Conservation (phyloP, 2,888 invertebrate genomes). For the Coleophora deauratella region DNA sequence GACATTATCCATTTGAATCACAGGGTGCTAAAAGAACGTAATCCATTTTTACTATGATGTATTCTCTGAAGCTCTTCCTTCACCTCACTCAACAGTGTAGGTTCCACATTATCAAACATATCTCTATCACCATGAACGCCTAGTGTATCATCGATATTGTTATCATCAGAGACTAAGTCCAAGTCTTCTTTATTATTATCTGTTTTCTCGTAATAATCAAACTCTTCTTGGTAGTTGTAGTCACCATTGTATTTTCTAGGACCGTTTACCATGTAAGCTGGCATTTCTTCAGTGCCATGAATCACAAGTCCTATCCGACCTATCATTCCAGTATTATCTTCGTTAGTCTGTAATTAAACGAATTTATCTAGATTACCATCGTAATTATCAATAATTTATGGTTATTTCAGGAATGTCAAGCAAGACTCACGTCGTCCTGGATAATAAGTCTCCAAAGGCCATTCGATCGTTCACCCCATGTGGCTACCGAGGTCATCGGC, state of each 20-base stretch:
- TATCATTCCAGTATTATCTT: conserved; percentile 74
- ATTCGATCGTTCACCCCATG: conserved; percentile 89
- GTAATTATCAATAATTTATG: no score
- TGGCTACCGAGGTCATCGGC: conserved; percentile 92
- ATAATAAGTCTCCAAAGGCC: conserved; percentile 78
- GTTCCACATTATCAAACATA: conserved; percentile 23
- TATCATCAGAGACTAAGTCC: conserved; percentile 23
- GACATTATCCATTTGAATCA: no score
- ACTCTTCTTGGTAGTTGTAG: conserved; percentile 43
- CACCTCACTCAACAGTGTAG: conserved; percentile 34
- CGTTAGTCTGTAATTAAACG: conserved; percentile 33
- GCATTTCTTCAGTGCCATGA: conserved; percentile 81
- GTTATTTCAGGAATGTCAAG: no score
- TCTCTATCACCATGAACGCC: conserved; percentile 27
- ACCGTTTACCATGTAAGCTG: conserved; percentile 75
- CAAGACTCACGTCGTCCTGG: conserved; percentile 56
- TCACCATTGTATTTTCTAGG: conserved; percentile 68
- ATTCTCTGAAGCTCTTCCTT: conserved; percentile 48
- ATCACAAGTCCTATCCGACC: conserved; percentile 75
- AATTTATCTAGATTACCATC: background rate
- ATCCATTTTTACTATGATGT: conserved; percentile 34
- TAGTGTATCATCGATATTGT: conserved; percentile 27
- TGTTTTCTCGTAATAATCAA: conserved; percentile 25
- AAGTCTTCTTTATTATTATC: no score
- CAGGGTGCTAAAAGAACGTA: no score